Percentiles rank a stretch among this genome's conserved stretches.
Evolutionary conservation across 2,113 vertebrate species (phyloP).

Genomic region (Marcusenius ussheri): DNA sequence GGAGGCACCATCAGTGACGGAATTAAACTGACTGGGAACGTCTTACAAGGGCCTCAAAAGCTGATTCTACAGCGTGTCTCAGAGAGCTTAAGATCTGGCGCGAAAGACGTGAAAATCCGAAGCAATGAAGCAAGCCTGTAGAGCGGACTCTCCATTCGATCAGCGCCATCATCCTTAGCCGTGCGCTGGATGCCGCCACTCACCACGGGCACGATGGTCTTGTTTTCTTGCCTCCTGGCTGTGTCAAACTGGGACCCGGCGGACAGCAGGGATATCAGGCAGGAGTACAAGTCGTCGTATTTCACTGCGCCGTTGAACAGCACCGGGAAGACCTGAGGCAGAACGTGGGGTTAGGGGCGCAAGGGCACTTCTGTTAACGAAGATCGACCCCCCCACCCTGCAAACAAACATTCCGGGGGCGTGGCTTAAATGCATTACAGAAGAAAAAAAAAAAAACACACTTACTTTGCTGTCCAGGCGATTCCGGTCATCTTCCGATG

Average conservation of each 20-base stretch:
- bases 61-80: background rate
- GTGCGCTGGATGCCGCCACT: conserved; percentile 7
- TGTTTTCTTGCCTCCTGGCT: conserved; percentile 81
- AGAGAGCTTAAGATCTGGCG: background rate
- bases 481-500: conserved; percentile 85
- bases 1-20: background rate
- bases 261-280: conserved; percentile 76
- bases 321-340: conserved; percentile 78
- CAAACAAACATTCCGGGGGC: background rate
- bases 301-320: conserved; percentile 76
- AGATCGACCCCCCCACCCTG: background rate
- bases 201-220: conserved; percentile 79
- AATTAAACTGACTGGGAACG: background rate
- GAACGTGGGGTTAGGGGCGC: background rate
- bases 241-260: conserved; percentile 90
- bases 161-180: background rate
- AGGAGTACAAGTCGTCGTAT: conserved; percentile 80
- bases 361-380: background rate
- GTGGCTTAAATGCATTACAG: background rate
- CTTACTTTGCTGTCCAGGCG: conserved; percentile 78
- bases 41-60: background rate
- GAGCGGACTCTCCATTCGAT: background rate
- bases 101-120: background rate
- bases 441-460: too few species aligned
- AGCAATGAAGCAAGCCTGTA: background rate